Percentiles rank a stretch among this genome's conserved stretches.
Evolutionary conservation across 2,888 invertebrate species (phyloP).

Genomic region (Caenorhabditis zanzibari): DNA sequence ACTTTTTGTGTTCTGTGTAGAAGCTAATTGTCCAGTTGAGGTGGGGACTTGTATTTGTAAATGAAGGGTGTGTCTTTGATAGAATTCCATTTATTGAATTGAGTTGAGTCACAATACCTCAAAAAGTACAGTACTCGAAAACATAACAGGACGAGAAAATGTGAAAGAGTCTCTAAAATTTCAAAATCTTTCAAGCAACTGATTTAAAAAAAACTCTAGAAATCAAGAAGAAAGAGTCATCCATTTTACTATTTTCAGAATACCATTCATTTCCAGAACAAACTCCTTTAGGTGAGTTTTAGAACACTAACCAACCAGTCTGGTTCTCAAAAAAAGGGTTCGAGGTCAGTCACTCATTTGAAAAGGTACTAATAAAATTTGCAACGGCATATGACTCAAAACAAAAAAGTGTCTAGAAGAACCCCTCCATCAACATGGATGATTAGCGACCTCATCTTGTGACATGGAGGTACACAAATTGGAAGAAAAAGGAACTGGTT

Average conservation of each 20-base stretch:
- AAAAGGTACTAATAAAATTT: slow-evolving; percentile 8
- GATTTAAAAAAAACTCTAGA: no score
- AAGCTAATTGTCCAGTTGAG: not conserved
- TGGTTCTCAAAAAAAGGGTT: not conserved
- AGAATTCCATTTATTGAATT: not conserved
- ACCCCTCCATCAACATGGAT: slow-evolving; percentile 20
- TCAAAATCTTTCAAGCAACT: no score
- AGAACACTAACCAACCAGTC: not conserved
- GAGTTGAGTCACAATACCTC: not conserved
- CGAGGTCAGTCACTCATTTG: not conserved
- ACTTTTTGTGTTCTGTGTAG: not conserved
- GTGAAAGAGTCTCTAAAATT: no score
- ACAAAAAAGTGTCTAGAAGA: slow-evolving; percentile 10
- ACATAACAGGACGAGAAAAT: no score
- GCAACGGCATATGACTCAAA: slow-evolving; percentile 8
- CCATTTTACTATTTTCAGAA: no score
- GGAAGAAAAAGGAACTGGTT: slow-evolving; percentile 38
- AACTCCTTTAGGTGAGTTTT: not conserved
- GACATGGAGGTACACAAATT: slow-evolving; percentile 51
- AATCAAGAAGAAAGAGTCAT: no score
- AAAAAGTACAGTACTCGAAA: not conserved
- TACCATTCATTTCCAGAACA: not conserved
- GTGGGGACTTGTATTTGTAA: not conserved
- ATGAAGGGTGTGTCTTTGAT: not conserved
- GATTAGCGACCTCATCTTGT: slow-evolving; percentile 58